Evolutionary conservation across 2,888 invertebrate genomes (phyloP), one percentile per base, ranked within the genome.

Genomic region (Idaea aversata): DNA sequence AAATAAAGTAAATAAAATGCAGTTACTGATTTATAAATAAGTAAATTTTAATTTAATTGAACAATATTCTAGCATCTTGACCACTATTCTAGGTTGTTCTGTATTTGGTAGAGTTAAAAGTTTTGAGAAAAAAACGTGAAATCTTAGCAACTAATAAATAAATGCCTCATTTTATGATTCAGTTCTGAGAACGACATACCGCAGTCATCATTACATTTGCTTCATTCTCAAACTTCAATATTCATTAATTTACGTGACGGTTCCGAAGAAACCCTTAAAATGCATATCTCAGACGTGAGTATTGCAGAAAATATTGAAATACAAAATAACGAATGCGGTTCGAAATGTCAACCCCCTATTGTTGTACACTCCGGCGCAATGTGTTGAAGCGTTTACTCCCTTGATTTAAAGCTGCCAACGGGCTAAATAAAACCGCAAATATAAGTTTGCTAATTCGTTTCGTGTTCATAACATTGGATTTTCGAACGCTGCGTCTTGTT

Each of bases 201-300:
- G 73, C 74, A 68, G 70, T 72, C 76, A 72, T 71, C 69, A 72
- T 76, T 77, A 78, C 80, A 77, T 81, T 81, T 75, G 75, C 75
- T 75, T 78, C 82, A 78, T 82, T 83, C 81, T 78, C 82, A 79
- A 79, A 77, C 77, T 75, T 73, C 77, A 73, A 78, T 80, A 79
- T 84, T 86, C 82, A 88, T 90, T 90, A 88, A 89, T 89, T 88
- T 88, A 88, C 84, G 82, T 78, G 84, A 85, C 82, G 77, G 78
- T 83, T 89, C 82, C 75, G 72, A 77, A 82, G 84, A 88, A 89
- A 85, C 76, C 78, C 77, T 81, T 83, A 81, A 86, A 83, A 80
- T 71, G 79, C 80, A 84, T 83, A 82, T 77, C 80, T 81, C 74
- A 67, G 75, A 76, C 75, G 75, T 82, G 82, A 81, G 78, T 80